Evolutionary conservation across 2,797 vertebrate genomes (phyloP).

Genomic region (Anabas testudineus): DNA sequence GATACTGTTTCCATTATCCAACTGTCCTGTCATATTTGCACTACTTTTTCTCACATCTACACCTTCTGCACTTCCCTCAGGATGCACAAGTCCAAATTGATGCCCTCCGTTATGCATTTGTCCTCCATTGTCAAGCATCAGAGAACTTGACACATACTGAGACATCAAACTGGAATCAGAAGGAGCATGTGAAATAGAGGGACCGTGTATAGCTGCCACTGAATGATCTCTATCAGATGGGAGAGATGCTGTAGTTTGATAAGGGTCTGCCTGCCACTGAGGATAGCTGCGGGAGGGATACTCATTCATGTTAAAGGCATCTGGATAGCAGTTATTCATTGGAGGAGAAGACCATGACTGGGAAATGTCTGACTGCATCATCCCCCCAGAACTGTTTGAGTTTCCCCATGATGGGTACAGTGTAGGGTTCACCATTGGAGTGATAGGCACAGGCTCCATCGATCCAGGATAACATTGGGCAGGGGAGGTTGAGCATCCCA

Average conservation of each 20-base stretch:
- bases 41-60: conserved; percentile 70
- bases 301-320: conserved; percentile 78
- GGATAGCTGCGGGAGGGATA: conserved; percentile 79
- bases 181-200: conserved; percentile 61
- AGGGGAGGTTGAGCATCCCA: conserved; percentile 85
- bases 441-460: conserved; percentile 89
- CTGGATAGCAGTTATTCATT: conserved; percentile 81
- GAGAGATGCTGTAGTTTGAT: conserved; percentile 72
- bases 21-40: conserved; percentile 60
- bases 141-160: conserved; percentile 86
- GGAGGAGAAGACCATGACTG: conserved; percentile 89
- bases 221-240: conserved; percentile 77
- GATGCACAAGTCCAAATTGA: conserved; percentile 79
- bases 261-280: conserved; percentile 79
- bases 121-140: conserved; percentile 84
- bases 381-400: conserved; percentile 84
- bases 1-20: conserved; percentile 73
- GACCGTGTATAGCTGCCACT: conserved; percentile 70
- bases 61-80: conserved; percentile 65
- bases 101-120: conserved; percentile 85
- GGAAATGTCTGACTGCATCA: conserved; percentile 88
- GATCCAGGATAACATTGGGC: conserved; percentile 85
- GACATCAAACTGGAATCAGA: conserved; percentile 85
- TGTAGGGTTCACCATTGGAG: conserved; percentile 89
- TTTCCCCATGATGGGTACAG: conserved; percentile 88